Evolutionary conservation across 1,140 invertebrate genomes (phyloP), one percentile per base, ranked within the genome.

Genomic region (Drosophila repletoides): DNA sequence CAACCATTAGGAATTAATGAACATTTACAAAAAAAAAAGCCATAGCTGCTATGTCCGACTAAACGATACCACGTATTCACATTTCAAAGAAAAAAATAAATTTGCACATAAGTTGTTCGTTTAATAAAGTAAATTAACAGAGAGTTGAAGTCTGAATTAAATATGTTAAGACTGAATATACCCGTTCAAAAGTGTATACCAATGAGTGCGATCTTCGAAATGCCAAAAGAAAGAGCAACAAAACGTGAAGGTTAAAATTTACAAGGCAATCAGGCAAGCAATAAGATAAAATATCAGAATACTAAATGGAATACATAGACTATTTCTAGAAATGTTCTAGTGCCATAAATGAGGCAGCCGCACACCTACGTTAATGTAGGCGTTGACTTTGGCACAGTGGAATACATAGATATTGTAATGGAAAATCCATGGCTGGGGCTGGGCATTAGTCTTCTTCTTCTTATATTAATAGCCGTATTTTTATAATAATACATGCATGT

Each of bases 201-300:
- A n/a, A n/a, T n/a, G n/a, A n/a, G n/a, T n/a, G n/a, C n/a, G 22
- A 10, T 36, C 41, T 22, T 29, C 29, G 41, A 51, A 51, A 49
- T 49, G 26, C 19, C 14, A 41, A 60, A 60, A 40, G 40, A 63
- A 43, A 52, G 48, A 46, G 31, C 46, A 40, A 34, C 46, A 40
- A 19, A 79, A 79, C 83, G 70, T 71, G 79, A 83, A 83, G 79
- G 80, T 83, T 84, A 64, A 65, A 55, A 67, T 71, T 83, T 74
- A 83, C 80, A 83, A 84, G 79, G 75, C 74, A 71, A 66, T 64
- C 56, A 33, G 28, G 36, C 33, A 63, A 19, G 24, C 34, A 63
- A 55, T 51, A 43, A 77, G 80, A 83, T 83, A 79, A 86, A 80
- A 74, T 38, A 64, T 33, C 36, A 58, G 34, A 66, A 40, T 52